Conservation (phyloP, 1,140 invertebrate genomes). For the honey bee (Apis mellifera) region DNA sequence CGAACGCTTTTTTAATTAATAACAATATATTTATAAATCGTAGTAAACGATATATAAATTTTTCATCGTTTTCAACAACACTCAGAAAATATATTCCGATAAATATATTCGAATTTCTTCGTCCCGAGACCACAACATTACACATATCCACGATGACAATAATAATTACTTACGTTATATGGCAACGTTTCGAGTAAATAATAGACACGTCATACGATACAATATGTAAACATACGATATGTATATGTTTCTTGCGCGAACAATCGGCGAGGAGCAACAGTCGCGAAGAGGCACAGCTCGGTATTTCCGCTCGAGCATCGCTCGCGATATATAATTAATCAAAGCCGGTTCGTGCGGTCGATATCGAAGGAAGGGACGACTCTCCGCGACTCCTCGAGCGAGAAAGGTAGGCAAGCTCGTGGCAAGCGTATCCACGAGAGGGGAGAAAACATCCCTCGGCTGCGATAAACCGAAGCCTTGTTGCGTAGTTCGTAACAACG, state of each 20-base stretch:
- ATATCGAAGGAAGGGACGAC: conserved; percentile 42
- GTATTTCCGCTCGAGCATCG: conserved; percentile 57
- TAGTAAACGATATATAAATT: too few species aligned
- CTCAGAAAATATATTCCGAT: too few species aligned
- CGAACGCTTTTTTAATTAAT: too few species aligned
- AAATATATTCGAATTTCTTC: too few species aligned
- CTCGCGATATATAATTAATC: conserved; percentile 73
- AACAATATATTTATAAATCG: too few species aligned
- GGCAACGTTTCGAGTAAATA: not conserved
- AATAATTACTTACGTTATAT: not conserved
- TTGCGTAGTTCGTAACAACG: conserved; percentile 73
- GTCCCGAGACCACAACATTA: too few species aligned
- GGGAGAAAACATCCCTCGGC: conserved; percentile 69
- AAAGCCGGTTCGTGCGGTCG: conserved; percentile 34
- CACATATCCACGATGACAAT: too few species aligned
- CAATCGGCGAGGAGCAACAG: conserved; percentile 28
- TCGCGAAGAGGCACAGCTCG: conserved; percentile 2
- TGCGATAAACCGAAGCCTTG: conserved; percentile 77
- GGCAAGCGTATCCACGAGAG: conserved; percentile 8
- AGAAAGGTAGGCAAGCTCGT: not conserved
- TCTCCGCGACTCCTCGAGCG: not conserved
- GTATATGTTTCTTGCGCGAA: not conserved
- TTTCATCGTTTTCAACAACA: too few species aligned
- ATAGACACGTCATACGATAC: too few species aligned
- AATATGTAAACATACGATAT: too few species aligned